Base-by-base conservation (phyloP, 2,888 invertebrate species). In the Anorthoa munda region DNA sequence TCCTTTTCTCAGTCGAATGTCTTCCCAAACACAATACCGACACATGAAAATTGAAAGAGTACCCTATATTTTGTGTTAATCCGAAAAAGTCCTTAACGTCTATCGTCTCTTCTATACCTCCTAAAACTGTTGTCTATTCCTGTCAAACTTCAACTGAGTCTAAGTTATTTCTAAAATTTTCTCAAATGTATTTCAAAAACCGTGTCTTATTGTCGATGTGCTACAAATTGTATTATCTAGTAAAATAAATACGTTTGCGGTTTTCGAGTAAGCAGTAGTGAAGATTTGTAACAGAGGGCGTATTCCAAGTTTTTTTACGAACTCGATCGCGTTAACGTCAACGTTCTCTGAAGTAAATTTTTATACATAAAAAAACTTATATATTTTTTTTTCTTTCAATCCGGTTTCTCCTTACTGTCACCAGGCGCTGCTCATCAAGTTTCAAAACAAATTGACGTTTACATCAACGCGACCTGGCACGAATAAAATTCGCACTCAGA, bases 181-280 rank as follows among this genome's bases (percentile, higher is more conserved):
- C 15, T 60, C 55, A 69, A 69, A 72, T 75, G 48, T 79, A 70
- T 70, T 74, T 55, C 4, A 83, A 81, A 70, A 67, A 60, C 39
- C 26, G 46, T 74, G 63, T 78, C 69, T 85, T 86, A 83, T 86
- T 85, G 81, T 83, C 79, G 75, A 83, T 78, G 77, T 80, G 75
- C 75, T 83, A 81, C 15, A 65, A 66, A 64, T 77, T 81, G 69
- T 72, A 64, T 66, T 69, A 72, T 71, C 70, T 83, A 84, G 68
- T 69, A 63, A 71, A 75, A 84, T 75, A 83, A 80, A 73, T 77
- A 83, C 17, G 55, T 75, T 56, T 39, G 48, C 23, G 2, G 31
- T 60, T 77, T 82, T 82, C 65, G 72, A 72, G 70, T 50, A 58
- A 75, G 61, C 72, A 74, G 71, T 66, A 75, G n/a, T 51, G 45